phyloP scores from a whole-genome alignment of 2,888 invertebrate species.

The Macrophya alboannulata region DNA sequence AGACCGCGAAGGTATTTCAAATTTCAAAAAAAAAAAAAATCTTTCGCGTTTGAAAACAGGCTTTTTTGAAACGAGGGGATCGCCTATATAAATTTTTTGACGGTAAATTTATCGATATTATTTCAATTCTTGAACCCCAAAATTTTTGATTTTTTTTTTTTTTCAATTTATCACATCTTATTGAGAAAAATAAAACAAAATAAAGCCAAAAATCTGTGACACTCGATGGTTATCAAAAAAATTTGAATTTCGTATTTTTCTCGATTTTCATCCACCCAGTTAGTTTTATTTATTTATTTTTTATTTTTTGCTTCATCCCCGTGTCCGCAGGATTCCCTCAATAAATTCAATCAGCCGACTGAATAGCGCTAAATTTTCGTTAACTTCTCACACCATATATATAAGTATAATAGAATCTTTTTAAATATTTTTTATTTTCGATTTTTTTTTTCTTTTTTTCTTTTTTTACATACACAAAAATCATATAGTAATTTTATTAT shows the following conservation, averaged over 20 bases:
- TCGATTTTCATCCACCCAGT: background rate
- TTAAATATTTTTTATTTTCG: too few relatives aligned
- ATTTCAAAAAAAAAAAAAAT: background rate
- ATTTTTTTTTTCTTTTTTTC: background rate
- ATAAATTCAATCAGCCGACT: background rate
- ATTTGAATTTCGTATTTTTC: background rate
- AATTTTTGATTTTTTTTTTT: background rate
- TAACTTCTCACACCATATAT: too few relatives aligned
- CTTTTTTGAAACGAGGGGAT: background rate
- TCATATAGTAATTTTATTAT: constrained; percentile 56
- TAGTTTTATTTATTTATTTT: background rate
- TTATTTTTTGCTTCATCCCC: background rate
- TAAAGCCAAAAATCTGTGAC: background rate
- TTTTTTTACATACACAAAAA: constrained; percentile 54
- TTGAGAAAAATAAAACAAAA: background rate
- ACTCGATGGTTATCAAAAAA: background rate
- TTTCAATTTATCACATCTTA: background rate
- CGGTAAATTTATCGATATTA: background rate
- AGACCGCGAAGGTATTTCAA: background rate
- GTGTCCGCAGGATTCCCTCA: background rate
- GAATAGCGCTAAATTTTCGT: background rate
- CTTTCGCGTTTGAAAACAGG: background rate
- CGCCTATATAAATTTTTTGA: background rate
- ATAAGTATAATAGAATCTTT: too few relatives aligned
- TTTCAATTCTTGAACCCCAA: background rate